These are phyloP conservation scores for Pempheris klunzingeri DNA, from an alignment of 2,797 vertebrate species.

Conservation along the genomic window DNA sequence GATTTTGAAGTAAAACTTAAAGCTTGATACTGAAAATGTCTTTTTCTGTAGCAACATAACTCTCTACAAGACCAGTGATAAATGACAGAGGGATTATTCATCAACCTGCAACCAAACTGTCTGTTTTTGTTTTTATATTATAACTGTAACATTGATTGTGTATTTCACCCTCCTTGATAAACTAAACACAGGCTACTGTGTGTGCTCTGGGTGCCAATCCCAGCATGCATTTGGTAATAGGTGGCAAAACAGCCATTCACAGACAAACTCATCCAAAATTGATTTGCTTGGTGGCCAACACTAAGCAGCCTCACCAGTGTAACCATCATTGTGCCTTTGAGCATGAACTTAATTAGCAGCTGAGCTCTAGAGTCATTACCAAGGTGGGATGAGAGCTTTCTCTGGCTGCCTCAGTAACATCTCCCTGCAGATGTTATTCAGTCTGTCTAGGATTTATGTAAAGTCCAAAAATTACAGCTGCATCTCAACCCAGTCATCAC, in stretches of 20 bases:
- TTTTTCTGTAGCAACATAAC: background rate
- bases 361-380: constrained; percentile 52
- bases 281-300: constrained; percentile 19
- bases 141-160: no score
- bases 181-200: background rate
- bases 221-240: constrained; percentile 3
- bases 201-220: background rate
- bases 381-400: constrained; percentile 40
- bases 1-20: background rate
- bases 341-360: constrained; percentile 62
- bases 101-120: background rate
- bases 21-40: background rate
- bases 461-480: constrained; percentile 24
- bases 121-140: background rate
- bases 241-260: background rate
- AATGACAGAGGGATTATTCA: background rate
- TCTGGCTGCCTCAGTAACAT: constrained; percentile 28
- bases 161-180: no score
- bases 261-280: background rate
- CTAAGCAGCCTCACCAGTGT: constrained; percentile 40
- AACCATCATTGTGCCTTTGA: constrained; percentile 41
- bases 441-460: constrained; percentile 33
- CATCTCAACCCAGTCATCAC: constrained; percentile 23
- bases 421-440: constrained; percentile 37
- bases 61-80: background rate